Evolutionary conservation across 2,113 vertebrate genomes (phyloP).

Genomic region (Gymnogyps californianus): DNA sequence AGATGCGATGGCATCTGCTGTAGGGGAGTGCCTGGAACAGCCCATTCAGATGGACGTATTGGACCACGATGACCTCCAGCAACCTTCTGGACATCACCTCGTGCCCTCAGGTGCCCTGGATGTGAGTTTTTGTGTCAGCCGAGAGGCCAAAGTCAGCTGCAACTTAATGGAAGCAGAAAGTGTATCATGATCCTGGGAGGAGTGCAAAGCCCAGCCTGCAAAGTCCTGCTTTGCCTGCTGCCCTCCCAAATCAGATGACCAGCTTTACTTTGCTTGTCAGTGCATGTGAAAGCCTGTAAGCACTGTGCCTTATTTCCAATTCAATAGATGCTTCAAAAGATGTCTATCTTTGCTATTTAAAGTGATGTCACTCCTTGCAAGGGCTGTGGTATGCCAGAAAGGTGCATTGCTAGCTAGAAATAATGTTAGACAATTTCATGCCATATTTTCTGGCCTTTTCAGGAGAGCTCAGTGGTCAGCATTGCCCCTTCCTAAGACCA

Average conservation of each 20-base stretch:
- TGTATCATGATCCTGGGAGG: too few species aligned
- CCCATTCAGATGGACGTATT: accelerated
- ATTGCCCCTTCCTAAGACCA: neutral
- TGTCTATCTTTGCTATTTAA: neutral
- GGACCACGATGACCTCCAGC: neutral
- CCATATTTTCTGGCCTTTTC: neutral
- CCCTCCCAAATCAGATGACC: neutral
- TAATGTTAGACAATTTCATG: neutral
- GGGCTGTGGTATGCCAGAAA: neutral
- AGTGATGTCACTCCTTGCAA: neutral
- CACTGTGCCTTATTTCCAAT: neutral
- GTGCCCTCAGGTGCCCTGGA: neutral
- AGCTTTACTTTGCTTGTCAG: too few species aligned
- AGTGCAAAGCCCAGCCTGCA: neutral
- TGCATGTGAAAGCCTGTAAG: neutral
- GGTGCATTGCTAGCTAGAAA: neutral
- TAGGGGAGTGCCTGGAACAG: neutral
- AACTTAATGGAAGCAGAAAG: neutral
- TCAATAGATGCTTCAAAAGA: neutral
- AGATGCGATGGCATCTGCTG: neutral
- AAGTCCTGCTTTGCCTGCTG: neutral
- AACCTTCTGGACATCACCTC: neutral
- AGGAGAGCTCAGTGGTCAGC: neutral
- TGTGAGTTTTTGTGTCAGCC: neutral
- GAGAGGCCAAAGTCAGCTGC: neutral